Conservation (phyloP, 2,888 invertebrate genomes). For the Mechanitis mazaeus region DNA sequence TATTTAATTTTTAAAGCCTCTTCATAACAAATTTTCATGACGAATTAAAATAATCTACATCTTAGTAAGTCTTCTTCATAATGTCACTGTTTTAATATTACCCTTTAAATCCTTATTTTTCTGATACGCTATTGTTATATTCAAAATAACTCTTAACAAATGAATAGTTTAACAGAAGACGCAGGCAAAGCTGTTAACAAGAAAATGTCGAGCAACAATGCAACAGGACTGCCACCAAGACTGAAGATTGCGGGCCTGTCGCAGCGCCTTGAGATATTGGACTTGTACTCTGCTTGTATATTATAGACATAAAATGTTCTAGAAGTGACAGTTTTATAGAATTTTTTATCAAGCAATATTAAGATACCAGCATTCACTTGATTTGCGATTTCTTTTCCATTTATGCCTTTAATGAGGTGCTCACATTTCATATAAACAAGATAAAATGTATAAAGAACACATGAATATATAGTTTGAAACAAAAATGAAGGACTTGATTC, state of each 20-base stretch:
- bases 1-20: too few species aligned
- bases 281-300: conserved; percentile 48
- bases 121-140: conserved; percentile 6
- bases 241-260: conserved; percentile 62
- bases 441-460: conserved; percentile 40
- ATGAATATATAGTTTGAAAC: conserved; percentile 72
- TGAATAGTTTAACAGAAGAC: conserved; percentile 25
- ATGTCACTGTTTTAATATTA: not conserved
- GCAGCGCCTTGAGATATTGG: conserved; percentile 69
- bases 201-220: conserved; percentile 66
- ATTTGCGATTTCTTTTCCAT: too few species aligned
- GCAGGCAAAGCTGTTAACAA: conserved; percentile 58
- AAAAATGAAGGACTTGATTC: conserved; percentile 61
- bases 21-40: too few species aligned
- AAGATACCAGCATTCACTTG: not conserved
- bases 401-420: too few species aligned
- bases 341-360: not conserved
- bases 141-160: conserved; percentile 4
- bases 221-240: conserved; percentile 51
- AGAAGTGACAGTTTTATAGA: conserved; percentile 26
- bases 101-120: not conserved
- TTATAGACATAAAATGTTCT: conserved; percentile 23
- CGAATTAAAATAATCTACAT: too few species aligned
- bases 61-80: not conserved
- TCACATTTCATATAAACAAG: too few species aligned